phyloP scores from a whole-genome alignment of 2,113 vertebrate species.

The Phalacrocorax aristotelis region DNA sequence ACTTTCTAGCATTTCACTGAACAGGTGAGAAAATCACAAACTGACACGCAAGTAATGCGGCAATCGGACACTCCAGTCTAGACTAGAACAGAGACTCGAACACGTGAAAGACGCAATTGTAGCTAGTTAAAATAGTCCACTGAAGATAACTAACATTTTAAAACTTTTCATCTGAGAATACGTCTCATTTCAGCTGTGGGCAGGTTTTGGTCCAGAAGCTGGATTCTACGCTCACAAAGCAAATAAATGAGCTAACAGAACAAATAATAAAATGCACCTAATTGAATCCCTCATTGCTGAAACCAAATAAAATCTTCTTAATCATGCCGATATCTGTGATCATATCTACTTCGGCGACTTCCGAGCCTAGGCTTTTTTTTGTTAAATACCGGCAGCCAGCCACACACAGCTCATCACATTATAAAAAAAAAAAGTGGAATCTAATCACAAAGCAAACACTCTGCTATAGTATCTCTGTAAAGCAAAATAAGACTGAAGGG shows the following conservation, averaged over 20 bases:
- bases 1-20: constrained; percentile 26
- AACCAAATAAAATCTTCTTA: background rate
- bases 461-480: background rate
- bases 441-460: background rate
- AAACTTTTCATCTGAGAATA: background rate
- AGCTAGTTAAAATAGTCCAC: background rate
- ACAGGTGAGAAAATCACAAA: constrained; percentile 19
- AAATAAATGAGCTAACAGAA: background rate
- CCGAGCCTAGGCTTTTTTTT: background rate
- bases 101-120: background rate
- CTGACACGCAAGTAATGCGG: background rate
- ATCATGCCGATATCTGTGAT: background rate
- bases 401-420: background rate
- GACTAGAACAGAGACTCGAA: background rate
- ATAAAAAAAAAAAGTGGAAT: background rate
- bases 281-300: background rate
- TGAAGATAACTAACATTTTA: background rate
- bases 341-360: background rate
- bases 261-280: background rate
- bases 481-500: background rate
- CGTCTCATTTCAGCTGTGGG: background rate
- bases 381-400: background rate
- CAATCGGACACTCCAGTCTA: background rate
- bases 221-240: background rate
- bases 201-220: background rate